These are phyloP conservation scores for Cetoscarus ocellatus DNA, from an alignment of 2,797 vertebrate genomes.

Conservation along the genomic window DNA sequence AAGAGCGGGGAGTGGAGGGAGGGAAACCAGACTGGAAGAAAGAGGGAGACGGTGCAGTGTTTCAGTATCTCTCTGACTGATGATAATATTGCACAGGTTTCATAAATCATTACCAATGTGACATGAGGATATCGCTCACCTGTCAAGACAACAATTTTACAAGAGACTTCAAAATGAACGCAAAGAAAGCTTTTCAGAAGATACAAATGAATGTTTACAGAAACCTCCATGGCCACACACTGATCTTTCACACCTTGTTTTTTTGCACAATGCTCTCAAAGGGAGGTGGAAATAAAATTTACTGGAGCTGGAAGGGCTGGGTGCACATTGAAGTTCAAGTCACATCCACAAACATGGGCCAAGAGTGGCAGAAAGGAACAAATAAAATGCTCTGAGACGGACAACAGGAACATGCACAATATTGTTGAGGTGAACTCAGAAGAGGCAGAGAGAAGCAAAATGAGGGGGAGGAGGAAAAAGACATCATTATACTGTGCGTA, in stretches of 20 bases:
- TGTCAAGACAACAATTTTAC: conserved; percentile 51
- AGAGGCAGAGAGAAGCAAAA: not conserved
- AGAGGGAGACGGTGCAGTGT: conserved; percentile 31
- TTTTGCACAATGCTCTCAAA: conserved; percentile 2
- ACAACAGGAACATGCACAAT: conserved; percentile 10
- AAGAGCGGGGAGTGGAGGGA: conserved; percentile 53
- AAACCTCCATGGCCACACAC: conserved; percentile 14
- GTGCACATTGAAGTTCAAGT: conserved; percentile 27
- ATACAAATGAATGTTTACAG: conserved; percentile 23
- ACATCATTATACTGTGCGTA: conserved; percentile 20
- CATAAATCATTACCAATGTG: conserved; percentile 59
- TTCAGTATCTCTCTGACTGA: conserved; percentile 59
- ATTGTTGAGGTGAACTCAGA: conserved; percentile 3
- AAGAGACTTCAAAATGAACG: conserved; percentile 34
- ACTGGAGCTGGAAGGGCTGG: conserved; percentile 10
- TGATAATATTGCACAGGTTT: conserved; percentile 44
- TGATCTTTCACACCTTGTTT: conserved; percentile 30
- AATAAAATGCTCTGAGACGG: conserved; percentile 4
- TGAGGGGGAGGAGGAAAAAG: conserved; percentile 7
- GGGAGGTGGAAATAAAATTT: conserved; percentile 37
- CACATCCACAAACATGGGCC: conserved; percentile 28
- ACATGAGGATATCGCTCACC: conserved; percentile 57
- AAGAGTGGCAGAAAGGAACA: conserved; percentile 23
- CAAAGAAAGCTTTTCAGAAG: conserved; percentile 3
- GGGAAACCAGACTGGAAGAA: conserved; percentile 17